These are phyloP conservation scores for Prochilodus magdalenae DNA, from an alignment of 2,113 vertebrate genomes.

Conservation along the genomic window DNA sequence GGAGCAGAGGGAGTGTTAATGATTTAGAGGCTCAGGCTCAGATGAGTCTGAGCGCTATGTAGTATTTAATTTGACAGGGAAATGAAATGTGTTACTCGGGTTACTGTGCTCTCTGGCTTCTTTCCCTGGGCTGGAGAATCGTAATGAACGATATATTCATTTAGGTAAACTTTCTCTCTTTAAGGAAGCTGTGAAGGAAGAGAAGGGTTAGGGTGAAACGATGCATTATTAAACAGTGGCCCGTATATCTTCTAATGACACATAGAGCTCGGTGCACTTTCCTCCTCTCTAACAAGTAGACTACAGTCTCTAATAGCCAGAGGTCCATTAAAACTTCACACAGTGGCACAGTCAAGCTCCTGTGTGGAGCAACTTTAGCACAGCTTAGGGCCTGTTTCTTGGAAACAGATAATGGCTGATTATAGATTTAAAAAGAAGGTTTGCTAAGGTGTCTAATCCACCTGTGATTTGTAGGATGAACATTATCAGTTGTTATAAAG, in stretches of 20 bases:
- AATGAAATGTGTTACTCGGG: neutral
- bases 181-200: neutral
- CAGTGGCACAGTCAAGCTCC: neutral
- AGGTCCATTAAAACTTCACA: neutral
- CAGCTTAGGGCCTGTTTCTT: neutral
- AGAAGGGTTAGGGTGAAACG: neutral
- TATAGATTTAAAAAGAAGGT: neutral
- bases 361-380: neutral
- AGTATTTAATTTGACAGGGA: neutral
- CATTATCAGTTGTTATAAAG: no score
- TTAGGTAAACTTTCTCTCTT: neutral
- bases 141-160: neutral
- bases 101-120: no score
- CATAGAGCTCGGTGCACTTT: neutral
- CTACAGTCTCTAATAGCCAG: neutral
- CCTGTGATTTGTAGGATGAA: neutral
- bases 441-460: neutral
- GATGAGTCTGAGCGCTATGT: neutral
- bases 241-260: neutral
- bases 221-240: neutral
- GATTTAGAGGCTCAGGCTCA: neutral
- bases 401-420: neutral
- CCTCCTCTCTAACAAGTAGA: neutral
- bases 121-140: neutral
- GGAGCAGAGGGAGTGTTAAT: neutral